Evolutionary conservation across 1,140 invertebrate species (phyloP).

Genomic region (Drosophila aff.): DNA sequence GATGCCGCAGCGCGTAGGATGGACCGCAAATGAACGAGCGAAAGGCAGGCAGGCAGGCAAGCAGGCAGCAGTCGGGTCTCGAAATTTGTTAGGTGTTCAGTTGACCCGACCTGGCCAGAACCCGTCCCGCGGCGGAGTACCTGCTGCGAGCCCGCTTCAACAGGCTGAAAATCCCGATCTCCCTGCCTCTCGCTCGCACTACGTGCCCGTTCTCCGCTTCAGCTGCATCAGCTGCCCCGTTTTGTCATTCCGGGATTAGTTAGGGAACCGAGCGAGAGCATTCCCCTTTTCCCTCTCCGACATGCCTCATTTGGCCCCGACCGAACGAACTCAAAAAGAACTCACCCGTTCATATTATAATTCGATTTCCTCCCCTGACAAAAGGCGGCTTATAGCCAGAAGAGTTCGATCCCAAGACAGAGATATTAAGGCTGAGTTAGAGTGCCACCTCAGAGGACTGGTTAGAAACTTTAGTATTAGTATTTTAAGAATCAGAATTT

Average conservation of each 20-base stretch:
- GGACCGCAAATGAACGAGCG: conserved; percentile 74
- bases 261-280: neutral
- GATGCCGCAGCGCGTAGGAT: conserved; percentile 58
- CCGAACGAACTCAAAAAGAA: conserved; percentile 26
- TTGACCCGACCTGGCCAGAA: conserved; percentile 36
- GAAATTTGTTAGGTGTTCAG: conserved; percentile 63
- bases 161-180: conserved; percentile 33
- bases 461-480: neutral
- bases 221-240: conserved; percentile 44
- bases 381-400: conserved; percentile 55
- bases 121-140: conserved; percentile 22
- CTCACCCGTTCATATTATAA: conserved; percentile 62
- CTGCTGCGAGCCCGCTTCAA: conserved; percentile 47
- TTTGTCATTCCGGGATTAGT: conserved; percentile 65
- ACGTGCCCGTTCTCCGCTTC: conserved; percentile 22
- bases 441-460: neutral
- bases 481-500: neutral
- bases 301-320: conserved; percentile 39
- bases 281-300: conserved; percentile 19
- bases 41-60: conserved; percentile 15
- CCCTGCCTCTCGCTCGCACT: conserved; percentile 1
- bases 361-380: conserved; percentile 51
- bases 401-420: conserved; percentile 20
- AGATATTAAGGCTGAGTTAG: conserved; percentile 56
- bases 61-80: conserved; percentile 46